Evolutionary conservation across 1,140 invertebrate genomes (phyloP).

Genomic region (Brachionus calyciflorus): DNA sequence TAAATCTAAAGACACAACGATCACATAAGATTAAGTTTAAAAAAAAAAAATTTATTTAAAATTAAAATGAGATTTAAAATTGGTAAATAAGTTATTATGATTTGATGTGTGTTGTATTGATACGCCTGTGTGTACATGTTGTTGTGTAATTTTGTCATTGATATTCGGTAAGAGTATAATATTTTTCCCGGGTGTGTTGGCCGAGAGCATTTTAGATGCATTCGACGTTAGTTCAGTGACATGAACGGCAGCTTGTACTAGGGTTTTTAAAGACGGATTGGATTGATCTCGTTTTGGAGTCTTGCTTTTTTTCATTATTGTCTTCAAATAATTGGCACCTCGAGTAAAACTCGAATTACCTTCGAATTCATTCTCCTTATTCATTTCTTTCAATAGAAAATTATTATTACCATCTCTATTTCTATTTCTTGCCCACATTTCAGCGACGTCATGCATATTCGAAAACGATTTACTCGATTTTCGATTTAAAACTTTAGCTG

Average conservation of each 20-base stretch:
- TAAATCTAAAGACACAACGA: no score
- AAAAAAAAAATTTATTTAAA: constrained; percentile 16
- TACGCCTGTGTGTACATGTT: no score
- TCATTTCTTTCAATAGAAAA: not conserved
- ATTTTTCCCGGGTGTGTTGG: not conserved
- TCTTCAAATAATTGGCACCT: not conserved
- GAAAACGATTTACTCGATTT: constrained; percentile 15
- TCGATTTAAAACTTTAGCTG: not conserved
- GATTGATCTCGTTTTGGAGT: not conserved
- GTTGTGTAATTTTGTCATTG: not conserved
- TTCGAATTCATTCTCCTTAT: constrained; percentile 20
- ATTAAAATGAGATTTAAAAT: constrained; percentile 35
- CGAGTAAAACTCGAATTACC: not conserved
- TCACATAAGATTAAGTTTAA: no score
- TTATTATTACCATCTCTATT: not conserved
- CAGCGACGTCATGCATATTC: not conserved
- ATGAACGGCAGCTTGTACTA: constrained; percentile 28
- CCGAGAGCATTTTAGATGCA: constrained; percentile 6
- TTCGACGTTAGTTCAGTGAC: constrained; percentile 21
- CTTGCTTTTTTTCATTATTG: constrained; percentile 32
- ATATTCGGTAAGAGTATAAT: constrained; percentile 17
- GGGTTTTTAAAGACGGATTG: constrained; percentile 16
- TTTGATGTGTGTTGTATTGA: no score
- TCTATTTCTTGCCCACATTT: not conserved
- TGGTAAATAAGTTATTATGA: constrained; percentile 4